phyloP scores from a whole-genome alignment of 2,888 invertebrate species.

The Nowickia ferox region DNA sequence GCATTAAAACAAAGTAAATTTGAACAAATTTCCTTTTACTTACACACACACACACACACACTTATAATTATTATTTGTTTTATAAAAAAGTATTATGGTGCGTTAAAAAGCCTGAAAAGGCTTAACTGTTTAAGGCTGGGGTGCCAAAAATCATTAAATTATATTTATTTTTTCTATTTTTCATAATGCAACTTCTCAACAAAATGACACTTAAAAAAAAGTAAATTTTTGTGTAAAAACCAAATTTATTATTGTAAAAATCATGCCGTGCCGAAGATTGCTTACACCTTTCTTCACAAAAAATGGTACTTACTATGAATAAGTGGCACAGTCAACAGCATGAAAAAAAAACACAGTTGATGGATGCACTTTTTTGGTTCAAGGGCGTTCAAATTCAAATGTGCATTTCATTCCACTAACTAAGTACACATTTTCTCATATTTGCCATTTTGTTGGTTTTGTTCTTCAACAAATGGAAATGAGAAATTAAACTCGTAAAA shows the following conservation, averaged over 20 bases:
- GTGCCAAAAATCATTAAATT: not conserved
- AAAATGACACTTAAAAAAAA: not conserved
- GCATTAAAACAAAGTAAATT: constrained; percentile 5
- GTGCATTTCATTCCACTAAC: not conserved
- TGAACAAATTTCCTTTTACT: constrained; percentile 34
- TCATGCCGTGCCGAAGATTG: not conserved
- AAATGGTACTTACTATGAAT: not conserved
- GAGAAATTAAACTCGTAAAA: constrained; percentile 37
- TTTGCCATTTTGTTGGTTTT: constrained; percentile 33
- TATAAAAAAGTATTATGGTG: not conserved
- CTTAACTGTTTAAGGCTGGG: not conserved
- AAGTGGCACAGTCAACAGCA: constrained; percentile 16
- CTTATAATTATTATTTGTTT: not conserved
- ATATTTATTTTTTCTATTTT: not conserved
- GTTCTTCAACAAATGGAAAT: not conserved
- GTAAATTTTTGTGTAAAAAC: not conserved
- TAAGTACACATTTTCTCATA: constrained; percentile 52
- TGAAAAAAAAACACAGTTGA: constrained; percentile 49
- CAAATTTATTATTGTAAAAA: not conserved
- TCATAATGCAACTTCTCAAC: not conserved
- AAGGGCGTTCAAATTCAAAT: constrained; percentile 68
- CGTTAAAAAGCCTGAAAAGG: not conserved
- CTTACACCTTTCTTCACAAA: not conserved
- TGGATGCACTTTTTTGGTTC: constrained; percentile 64
- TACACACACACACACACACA: not conserved